A percentile compares a stretch with the other conserved stretches of the same genome.
These are phyloP conservation scores for Hipparchia sbordonii DNA, from an alignment of 2,888 invertebrate species.

Conservation along the genomic window DNA sequence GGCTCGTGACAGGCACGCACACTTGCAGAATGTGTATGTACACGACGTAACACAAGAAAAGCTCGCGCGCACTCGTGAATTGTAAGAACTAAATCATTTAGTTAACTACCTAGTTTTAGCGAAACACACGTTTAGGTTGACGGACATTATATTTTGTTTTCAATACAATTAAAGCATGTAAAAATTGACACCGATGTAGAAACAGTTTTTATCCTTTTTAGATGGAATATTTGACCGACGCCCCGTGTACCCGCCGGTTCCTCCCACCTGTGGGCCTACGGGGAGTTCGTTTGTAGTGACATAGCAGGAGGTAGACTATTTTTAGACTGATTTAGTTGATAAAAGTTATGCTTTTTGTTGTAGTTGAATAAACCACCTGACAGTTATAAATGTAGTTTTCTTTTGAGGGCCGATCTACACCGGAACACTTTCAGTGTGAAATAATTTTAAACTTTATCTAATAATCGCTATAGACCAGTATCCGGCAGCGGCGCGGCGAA, in stretches of 20 bases:
- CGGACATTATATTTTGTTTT: slow-evolving; percentile 20
- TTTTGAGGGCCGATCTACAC: background rate
- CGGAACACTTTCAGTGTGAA: too few species aligned
- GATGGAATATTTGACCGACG: slow-evolving; percentile 50
- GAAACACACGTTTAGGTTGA: slow-evolving; percentile 1
- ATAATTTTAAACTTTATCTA: too few species aligned
- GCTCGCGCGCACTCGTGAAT: too few species aligned
- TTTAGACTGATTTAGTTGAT: slow-evolving; percentile 83
- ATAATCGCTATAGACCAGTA: too few species aligned
- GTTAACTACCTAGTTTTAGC: slow-evolving; percentile 1
- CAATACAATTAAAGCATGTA: slow-evolving; percentile 21
- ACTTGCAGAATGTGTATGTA: too few species aligned
- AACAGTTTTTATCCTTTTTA: slow-evolving; percentile 64
- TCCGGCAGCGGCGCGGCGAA: too few species aligned
- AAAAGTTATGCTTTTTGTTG: slow-evolving; percentile 82
- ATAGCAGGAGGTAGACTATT: slow-evolving; percentile 74
- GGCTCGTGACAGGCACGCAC: too few species aligned
- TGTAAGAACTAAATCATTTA: too few species aligned
- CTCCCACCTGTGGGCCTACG: too few species aligned
- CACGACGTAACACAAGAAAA: too few species aligned
- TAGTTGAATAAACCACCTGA: slow-evolving; percentile 80
- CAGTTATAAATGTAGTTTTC: slow-evolving; percentile 35
- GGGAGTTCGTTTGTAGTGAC: slow-evolving; percentile 55
- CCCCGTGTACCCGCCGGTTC: too few species aligned
- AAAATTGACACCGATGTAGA: slow-evolving; percentile 47